Conservation (phyloP, 1,140 invertebrate genomes). For the Macrotrachela quadricornifera region DNA sequence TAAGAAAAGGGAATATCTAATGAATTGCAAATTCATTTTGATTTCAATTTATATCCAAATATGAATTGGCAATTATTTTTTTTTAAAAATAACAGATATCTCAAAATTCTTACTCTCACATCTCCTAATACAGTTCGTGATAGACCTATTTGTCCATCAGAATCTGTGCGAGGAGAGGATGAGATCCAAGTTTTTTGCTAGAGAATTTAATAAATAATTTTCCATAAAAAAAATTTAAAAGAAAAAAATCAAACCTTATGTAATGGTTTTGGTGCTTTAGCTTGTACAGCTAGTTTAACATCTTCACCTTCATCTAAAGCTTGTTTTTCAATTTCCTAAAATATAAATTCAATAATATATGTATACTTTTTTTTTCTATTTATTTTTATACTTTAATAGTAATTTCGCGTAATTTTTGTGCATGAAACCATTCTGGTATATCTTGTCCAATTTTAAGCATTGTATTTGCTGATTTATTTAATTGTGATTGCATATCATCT, state of each 20-base stretch:
- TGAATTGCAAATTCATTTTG: no score
- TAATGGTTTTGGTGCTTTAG: constrained; percentile 20
- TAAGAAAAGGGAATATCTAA: no score
- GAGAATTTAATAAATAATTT: no score
- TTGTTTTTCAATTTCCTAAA: constrained; percentile 20
- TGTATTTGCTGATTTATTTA: constrained; percentile 38
- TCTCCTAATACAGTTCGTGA: no score
- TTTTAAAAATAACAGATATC: no score
- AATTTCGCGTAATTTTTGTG: constrained; percentile 9
- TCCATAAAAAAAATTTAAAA: no score
- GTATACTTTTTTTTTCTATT: constrained; percentile 16
- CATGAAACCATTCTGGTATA: constrained; percentile 27
- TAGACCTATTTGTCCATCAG: no score
- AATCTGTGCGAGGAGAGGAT: no score
- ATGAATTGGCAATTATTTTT: no score
- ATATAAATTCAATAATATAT: background rate
- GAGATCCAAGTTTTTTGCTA: no score
- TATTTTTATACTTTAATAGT: constrained; percentile 33
- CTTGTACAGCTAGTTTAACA: constrained; percentile 18
- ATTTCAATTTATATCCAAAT: no score
- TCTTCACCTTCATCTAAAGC: constrained; percentile 22
- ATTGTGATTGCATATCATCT: constrained; percentile 67
- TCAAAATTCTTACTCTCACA: no score
- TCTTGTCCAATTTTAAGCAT: constrained; percentile 27
- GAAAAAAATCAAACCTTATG: constrained; percentile 13